These are phyloP conservation scores for Enoplosus armatus DNA, from an alignment of 2,797 vertebrate species.

Conservation along the genomic window DNA sequence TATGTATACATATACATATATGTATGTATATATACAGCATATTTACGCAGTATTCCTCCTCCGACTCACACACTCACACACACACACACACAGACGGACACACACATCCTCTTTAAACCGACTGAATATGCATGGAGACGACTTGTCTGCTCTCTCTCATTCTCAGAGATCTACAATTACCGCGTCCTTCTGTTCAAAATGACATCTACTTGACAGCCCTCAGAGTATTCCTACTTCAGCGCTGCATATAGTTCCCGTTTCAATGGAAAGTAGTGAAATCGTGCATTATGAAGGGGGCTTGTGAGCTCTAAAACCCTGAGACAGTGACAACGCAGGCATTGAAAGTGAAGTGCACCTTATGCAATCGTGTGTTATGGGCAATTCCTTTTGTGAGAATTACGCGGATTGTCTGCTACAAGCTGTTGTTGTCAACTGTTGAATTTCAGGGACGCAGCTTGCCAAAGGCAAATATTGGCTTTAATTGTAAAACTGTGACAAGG, in stretches of 20 bases:
- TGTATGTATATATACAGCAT: not conserved
- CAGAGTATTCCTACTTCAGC: conserved; percentile 11
- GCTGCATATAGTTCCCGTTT: not conserved
- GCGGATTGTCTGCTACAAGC: not conserved
- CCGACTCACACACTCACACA: not conserved
- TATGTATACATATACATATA: no score
- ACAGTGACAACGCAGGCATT: not conserved
- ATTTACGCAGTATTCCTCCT: not conserved
- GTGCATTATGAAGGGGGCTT: not conserved
- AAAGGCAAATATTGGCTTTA: no score
- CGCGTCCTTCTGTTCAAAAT: conserved; percentile 21
- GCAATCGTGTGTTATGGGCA: not conserved
- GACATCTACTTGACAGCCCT: conserved; percentile 33
- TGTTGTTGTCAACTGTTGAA: no score
- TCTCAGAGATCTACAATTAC: conserved; percentile 30
- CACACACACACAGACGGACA: not conserved
- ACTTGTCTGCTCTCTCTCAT: conserved; percentile 11
- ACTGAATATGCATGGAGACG: conserved; percentile 30
- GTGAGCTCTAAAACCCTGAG: not conserved
- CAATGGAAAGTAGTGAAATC: conserved; percentile 18
- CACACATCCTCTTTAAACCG: not conserved
- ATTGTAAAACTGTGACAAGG: no score
- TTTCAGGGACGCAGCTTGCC: no score
- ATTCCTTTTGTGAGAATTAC: not conserved
- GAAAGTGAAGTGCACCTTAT: not conserved